phyloP scores from a whole-genome alignment of 1,140 invertebrate genomes.

The Solenopsis fugax region DNA sequence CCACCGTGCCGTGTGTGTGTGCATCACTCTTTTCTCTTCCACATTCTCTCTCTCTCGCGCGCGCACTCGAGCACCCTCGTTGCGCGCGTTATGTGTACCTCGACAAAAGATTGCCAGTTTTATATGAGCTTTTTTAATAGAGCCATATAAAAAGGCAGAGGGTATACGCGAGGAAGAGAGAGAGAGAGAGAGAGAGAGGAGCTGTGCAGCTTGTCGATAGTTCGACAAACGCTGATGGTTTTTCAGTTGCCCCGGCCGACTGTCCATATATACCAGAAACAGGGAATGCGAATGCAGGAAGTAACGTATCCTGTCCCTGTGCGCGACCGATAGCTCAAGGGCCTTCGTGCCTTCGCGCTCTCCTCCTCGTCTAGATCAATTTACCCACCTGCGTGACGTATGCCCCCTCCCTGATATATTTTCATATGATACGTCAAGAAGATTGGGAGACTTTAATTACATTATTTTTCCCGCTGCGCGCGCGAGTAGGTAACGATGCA shows the following conservation, averaged over 20 bases:
- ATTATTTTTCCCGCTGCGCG: background rate
- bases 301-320: conserved; percentile 78
- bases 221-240: conserved; percentile 67
- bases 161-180: too few species aligned
- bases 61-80: conserved; percentile 44
- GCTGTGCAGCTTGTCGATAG: conserved; percentile 66
- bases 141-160: conserved; percentile 14
- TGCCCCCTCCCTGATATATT: background rate
- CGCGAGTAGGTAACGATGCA: conserved; percentile 1
- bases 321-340: conserved; percentile 67
- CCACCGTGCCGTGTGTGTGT: conserved; percentile 29
- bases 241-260: conserved; percentile 66
- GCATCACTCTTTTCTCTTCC: conserved; percentile 34
- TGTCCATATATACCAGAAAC: conserved; percentile 49
- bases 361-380: conserved; percentile 55
- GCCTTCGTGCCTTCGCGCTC: conserved; percentile 9
- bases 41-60: background rate
- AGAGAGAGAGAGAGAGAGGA: conserved; percentile 12
- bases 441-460: conserved; percentile 21
- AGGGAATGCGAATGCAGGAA: conserved; percentile 75
- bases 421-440: background rate
- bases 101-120: conserved; percentile 73
- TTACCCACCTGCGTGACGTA: conserved; percentile 45
- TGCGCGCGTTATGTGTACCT: conserved; percentile 22
- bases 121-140: conserved; percentile 74